phyloP scores from a whole-genome alignment of 2,113 vertebrate genomes.

The Oryzias celebensis region DNA sequence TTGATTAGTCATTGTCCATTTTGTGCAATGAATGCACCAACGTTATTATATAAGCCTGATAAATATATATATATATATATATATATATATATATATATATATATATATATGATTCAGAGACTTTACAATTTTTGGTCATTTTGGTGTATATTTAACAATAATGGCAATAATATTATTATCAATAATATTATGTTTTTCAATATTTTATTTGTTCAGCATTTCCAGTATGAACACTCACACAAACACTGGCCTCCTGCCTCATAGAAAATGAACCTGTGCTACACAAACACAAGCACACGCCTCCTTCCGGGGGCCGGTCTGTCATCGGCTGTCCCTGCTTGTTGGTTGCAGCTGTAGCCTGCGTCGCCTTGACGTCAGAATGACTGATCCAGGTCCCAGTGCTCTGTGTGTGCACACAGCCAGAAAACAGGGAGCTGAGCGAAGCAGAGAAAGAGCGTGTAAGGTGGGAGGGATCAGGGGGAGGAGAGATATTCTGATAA shows the following conservation, averaged over 20 bases:
- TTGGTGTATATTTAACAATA: too few relatives aligned
- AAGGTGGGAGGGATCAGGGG: conserved; percentile 33
- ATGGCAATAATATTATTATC: too few relatives aligned
- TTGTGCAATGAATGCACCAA: too few relatives aligned
- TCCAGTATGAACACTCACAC: conserved; percentile 10
- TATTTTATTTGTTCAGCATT: neutral
- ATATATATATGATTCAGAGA: too few relatives aligned
- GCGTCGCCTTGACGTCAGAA: conserved; percentile 52
- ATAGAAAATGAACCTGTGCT: conserved; percentile 48
- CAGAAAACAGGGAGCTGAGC: conserved; percentile 20
- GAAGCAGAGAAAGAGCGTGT: conserved; percentile 28
- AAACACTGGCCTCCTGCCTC: conserved; percentile 9
- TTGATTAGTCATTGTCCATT: too few relatives aligned
- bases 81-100: too few relatives aligned
- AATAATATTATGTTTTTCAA: neutral
- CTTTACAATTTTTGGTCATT: too few relatives aligned
- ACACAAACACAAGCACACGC: conserved; percentile 23
- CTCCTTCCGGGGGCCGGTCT: conserved; percentile 26
- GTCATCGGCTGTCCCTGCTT: conserved; percentile 31
- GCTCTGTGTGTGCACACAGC: conserved; percentile 28
- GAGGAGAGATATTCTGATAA: conserved; percentile 31
- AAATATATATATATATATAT: too few relatives aligned
- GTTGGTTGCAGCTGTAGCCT: conserved; percentile 44
- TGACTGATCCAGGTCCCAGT: conserved; percentile 37
- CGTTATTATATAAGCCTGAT: too few relatives aligned